Evolutionary conservation across 2,113 vertebrate species (phyloP).

Genomic region (Silurus glanis): DNA sequence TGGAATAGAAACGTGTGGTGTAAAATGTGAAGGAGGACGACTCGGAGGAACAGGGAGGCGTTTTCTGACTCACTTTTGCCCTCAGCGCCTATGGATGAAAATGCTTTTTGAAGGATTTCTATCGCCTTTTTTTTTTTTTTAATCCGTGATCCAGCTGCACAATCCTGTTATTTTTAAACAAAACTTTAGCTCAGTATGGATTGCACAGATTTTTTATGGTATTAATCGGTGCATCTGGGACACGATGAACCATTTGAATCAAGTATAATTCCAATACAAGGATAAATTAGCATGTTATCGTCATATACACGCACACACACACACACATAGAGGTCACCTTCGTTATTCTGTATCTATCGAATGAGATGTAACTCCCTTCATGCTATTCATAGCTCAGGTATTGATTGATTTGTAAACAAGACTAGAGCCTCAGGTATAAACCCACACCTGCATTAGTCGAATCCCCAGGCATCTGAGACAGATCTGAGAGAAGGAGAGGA

Average conservation of each 20-base stretch:
- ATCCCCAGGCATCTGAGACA: constrained; percentile 38
- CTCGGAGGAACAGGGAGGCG: constrained; percentile 29
- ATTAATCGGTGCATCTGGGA: background rate
- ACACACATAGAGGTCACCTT: no score
- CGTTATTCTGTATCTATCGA: background rate
- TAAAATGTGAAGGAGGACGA: constrained; percentile 60
- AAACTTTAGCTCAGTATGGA: background rate
- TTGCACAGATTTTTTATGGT: background rate
- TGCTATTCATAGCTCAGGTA: constrained; percentile 24
- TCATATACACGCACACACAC: no score
- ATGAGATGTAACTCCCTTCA: background rate
- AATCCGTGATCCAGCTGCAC: background rate
- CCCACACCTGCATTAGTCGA: constrained; percentile 41
- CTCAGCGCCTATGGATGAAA: constrained; percentile 12
- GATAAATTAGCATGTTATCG: background rate
- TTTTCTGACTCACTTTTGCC: constrained; percentile 36
- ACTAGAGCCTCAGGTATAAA: constrained; percentile 36
- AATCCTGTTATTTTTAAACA: background rate
- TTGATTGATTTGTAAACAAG: constrained; percentile 36
- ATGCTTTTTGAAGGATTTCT: constrained; percentile 27
- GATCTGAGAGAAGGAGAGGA: constrained; percentile 10
- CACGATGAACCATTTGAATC: background rate
- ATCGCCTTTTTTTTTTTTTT: background rate
- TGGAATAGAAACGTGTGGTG: constrained; percentile 77
- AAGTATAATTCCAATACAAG: background rate